Evolutionary conservation across 2,888 invertebrate genomes (phyloP).

Genomic region (Eristalis intricaria): DNA sequence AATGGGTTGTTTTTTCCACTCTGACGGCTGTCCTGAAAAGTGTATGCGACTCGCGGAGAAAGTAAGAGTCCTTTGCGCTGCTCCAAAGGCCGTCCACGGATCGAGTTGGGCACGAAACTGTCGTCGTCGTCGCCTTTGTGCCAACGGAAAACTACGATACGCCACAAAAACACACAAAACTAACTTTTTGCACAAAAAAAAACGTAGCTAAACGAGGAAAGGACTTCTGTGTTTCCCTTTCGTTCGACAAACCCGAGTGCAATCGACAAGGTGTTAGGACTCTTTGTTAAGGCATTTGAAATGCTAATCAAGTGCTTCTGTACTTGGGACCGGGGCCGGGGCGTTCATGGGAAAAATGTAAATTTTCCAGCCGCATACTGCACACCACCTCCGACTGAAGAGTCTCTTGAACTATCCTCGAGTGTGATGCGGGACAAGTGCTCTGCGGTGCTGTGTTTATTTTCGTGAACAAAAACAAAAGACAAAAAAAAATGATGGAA

Average conservation of each 20-base stretch:
- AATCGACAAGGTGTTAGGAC: conserved; percentile 66
- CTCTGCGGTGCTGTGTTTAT: conserved; percentile 40
- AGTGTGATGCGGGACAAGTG: conserved; percentile 50
- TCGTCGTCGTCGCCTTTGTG: conserved; percentile 17
- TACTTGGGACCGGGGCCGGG: conserved; percentile 32
- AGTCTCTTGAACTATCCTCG: conserved; percentile 58
- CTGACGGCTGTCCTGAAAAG: conserved; percentile 37
- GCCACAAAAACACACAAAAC: background rate
- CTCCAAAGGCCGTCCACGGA: conserved; percentile 16
- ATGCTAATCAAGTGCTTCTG: conserved; percentile 70
- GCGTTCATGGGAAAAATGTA: conserved; percentile 62
- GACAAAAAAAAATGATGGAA: background rate
- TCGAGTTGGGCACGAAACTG: conserved; percentile 9
- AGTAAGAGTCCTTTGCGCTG: conserved; percentile 20
- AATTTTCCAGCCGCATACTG: conserved; percentile 43
- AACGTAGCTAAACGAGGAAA: background rate
- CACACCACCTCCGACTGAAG: conserved; percentile 44
- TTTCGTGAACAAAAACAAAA: conserved; percentile 30
- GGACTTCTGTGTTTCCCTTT: conserved; percentile 52
- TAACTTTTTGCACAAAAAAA: conserved; percentile 16
- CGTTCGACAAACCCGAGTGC: conserved; percentile 51
- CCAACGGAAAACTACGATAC: conserved; percentile 7
- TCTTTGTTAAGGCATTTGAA: conserved; percentile 67
- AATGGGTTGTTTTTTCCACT: conserved; percentile 41
- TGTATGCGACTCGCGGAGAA: background rate